Evolutionary conservation across 2,113 vertebrate species (phyloP).

Genomic region (Melanocharis versteri): DNA sequence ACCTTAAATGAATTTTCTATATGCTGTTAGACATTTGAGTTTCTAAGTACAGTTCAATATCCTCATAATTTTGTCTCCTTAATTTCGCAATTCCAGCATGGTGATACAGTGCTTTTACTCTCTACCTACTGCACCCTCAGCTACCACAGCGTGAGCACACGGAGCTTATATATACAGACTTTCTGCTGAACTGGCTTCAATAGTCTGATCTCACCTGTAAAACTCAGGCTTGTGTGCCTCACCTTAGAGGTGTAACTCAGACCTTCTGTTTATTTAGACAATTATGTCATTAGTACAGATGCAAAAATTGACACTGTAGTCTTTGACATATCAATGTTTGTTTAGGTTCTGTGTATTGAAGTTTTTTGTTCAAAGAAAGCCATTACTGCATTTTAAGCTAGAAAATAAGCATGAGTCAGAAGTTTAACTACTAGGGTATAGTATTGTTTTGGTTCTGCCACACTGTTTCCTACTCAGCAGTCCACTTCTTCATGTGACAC

Average conservation of each 20-base stretch:
- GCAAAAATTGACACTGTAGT: neutral
- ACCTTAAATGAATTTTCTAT: neutral
- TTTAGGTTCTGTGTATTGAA: neutral
- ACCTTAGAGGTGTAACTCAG: neutral
- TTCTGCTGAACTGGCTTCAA: neutral
- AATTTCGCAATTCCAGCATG: neutral
- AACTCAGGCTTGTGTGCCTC: neutral
- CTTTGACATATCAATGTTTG: neutral
- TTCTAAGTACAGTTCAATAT: neutral
- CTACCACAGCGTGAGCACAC: neutral
- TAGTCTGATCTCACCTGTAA: neutral
- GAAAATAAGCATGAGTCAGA: neutral
- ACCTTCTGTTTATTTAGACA: neutral
- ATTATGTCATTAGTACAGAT: neutral
- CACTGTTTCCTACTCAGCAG: neutral
- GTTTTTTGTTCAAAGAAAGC: neutral
- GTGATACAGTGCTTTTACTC: neutral
- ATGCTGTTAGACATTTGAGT: neutral
- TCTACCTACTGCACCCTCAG: neutral
- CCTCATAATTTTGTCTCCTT: neutral
- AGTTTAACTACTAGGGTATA: neutral
- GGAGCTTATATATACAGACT: accelerated
- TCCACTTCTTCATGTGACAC: neutral
- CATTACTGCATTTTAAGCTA: neutral
- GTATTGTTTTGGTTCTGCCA: neutral